Conservation (phyloP, 35 echinoderm and acorn worm genomes). For the Apostichopus japonicus region DNA sequence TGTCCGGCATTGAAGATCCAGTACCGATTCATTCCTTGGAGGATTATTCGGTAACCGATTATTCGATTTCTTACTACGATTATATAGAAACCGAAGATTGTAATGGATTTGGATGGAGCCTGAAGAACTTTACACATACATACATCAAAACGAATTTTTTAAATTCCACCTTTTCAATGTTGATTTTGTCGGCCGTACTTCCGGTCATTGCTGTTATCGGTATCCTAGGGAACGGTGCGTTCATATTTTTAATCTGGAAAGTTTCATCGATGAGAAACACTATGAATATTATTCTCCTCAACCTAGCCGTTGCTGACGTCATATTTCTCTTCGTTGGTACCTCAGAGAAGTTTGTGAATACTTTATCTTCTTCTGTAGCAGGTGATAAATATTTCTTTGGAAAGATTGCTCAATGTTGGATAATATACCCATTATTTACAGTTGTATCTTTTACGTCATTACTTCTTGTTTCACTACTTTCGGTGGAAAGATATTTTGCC, state of each 20-base stretch:
- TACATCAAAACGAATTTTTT: not conserved
- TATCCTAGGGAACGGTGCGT: conserved; percentile 53
- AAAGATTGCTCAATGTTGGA: conserved; percentile 40
- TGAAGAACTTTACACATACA: not conserved
- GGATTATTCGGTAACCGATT: not conserved
- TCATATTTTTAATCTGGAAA: conserved; percentile 62
- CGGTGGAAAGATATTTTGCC: conserved; percentile 67
- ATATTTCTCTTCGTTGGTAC: conserved; percentile 61
- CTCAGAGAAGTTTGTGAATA: conserved; percentile 64
- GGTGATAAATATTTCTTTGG: conserved; percentile 53
- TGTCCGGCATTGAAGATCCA: not conserved
- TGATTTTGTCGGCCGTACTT: conserved; percentile 3
- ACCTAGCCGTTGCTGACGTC: conserved; percentile 68
- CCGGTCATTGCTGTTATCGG: conserved; percentile 64
- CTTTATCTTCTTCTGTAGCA: conserved; percentile 23
- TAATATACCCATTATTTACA: conserved; percentile 31
- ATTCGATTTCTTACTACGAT: not conserved
- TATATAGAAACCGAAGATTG: not conserved
- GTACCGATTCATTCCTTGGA: not conserved
- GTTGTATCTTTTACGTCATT: conserved; percentile 58
- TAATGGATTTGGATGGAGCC: not conserved
- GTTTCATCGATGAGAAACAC: conserved; percentile 69
- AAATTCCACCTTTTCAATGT: not conserved
- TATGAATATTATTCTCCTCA: conserved; percentile 63
- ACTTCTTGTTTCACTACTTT: conserved; percentile 63